phyloP scores from a whole-genome alignment of 2,888 invertebrate genomes.

The Dioctria rufipes region DNA sequence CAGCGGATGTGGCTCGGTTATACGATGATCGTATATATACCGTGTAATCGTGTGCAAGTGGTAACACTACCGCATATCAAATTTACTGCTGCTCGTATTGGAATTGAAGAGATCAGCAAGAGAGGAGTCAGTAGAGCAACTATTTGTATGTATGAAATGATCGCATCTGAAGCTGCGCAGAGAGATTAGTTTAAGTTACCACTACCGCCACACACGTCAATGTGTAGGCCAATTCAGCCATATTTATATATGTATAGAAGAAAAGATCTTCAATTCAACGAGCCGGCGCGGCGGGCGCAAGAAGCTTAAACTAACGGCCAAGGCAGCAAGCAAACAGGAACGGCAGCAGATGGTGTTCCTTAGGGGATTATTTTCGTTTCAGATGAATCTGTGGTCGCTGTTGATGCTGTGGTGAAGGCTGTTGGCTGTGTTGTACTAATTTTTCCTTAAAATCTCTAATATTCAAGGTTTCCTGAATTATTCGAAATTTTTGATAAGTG shows the following conservation, averaged over 20 bases:
- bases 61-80: neutral
- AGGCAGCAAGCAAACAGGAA: neutral
- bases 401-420: neutral
- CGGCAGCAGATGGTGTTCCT: neutral
- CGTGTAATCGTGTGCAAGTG: neutral
- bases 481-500: too few species aligned
- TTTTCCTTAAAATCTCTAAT: neutral
- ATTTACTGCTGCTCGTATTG: neutral
- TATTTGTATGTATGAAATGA: neutral
- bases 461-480: neutral
- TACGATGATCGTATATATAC: too few species aligned
- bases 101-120: neutral
- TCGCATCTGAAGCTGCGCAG: neutral
- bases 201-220: too few species aligned
- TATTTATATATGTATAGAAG: neutral
- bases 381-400: constrained; percentile 26
- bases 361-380: constrained; percentile 17
- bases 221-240: too few species aligned
- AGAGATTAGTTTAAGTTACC: too few species aligned
- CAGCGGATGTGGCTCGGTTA: constrained; percentile 29
- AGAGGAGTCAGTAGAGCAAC: neutral
- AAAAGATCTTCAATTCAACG: neutral
- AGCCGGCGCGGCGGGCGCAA: constrained; percentile 1
- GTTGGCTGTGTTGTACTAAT: neutral
- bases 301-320: constrained; percentile 16